These are phyloP conservation scores for Odontamblyopus rebecca DNA, from an alignment of 2,797 vertebrate genomes.

Conservation along the genomic window DNA sequence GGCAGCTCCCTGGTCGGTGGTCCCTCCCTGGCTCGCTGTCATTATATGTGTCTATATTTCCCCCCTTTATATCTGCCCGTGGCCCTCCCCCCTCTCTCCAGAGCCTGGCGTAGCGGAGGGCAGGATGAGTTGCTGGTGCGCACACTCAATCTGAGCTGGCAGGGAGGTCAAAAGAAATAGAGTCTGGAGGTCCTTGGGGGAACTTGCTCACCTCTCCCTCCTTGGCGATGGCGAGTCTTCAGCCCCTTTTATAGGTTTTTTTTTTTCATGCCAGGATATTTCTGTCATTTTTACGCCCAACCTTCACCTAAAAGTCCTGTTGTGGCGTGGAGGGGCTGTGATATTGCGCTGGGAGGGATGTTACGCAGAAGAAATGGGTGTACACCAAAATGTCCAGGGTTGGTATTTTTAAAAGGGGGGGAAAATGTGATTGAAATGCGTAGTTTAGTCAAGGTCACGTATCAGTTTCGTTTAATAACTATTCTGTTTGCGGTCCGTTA, in stretches of 20 bases:
- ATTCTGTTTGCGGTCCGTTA: neutral
- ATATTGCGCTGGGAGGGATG: too few relatives aligned
- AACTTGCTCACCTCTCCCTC: conserved; percentile 64
- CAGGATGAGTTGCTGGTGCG: conserved; percentile 72
- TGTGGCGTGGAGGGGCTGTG: conserved; percentile 2
- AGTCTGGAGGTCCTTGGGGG: conserved; percentile 71
- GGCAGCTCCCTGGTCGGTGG: conserved; percentile 58
- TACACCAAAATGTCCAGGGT: neutral
- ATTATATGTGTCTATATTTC: conserved; percentile 50
- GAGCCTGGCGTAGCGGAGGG: conserved; percentile 68
- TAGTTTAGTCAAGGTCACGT: neutral
- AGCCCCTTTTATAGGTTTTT: conserved; percentile 7
- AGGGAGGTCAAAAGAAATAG: conserved; percentile 75
- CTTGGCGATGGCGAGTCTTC: conserved; percentile 49
- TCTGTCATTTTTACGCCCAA: conserved; percentile 4
- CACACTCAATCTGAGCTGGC: conserved; percentile 76
- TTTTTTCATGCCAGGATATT: neutral
- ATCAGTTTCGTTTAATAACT: neutral
- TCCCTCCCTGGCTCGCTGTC: conserved; percentile 58
- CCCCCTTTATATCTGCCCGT: neutral
- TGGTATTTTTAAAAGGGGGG: neutral
- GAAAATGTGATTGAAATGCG: neutral
- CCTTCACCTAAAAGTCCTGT: conserved; percentile 4
- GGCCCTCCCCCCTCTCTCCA: conserved; percentile 4
- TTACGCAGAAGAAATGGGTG: neutral